phyloP scores from a whole-genome alignment of 1,140 invertebrate genomes.

The Halictus rubicundus region DNA sequence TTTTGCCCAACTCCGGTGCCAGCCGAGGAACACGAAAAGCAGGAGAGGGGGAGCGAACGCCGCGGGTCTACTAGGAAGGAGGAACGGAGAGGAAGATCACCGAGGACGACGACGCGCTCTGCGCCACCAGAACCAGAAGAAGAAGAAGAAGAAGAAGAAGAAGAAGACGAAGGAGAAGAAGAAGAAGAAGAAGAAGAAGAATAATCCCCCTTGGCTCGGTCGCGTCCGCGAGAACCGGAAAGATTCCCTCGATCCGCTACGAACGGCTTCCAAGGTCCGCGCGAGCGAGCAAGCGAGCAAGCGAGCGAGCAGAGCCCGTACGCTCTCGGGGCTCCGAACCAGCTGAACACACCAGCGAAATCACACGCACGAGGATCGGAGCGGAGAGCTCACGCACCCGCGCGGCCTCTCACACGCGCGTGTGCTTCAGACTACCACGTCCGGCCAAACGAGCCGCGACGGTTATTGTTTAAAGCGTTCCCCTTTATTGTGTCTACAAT shows the following conservation, averaged over 20 bases:
- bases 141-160: no score
- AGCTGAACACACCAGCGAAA: slow-evolving; percentile 21
- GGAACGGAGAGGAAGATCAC: slow-evolving; percentile 36
- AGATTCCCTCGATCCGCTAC: slow-evolving; percentile 80
- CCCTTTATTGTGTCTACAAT: slow-evolving; percentile 73
- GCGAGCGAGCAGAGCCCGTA: slow-evolving; percentile 55
- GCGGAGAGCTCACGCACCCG: slow-evolving; percentile 39
- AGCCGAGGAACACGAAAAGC: slow-evolving; percentile 41
- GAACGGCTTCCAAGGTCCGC: slow-evolving; percentile 76
- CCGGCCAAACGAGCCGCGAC: slow-evolving; percentile 68
- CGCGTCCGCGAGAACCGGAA: slow-evolving; percentile 78
- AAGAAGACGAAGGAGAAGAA: slow-evolving; percentile 1
- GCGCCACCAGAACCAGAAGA: no score
- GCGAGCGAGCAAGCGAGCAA: not conserved
- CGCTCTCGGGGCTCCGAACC: slow-evolving; percentile 50
- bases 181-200: slow-evolving; percentile 60
- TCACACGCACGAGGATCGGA: not conserved
- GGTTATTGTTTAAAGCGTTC: slow-evolving; percentile 73
- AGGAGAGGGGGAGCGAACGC: slow-evolving; percentile 4
- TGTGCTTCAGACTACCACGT: slow-evolving; percentile 68
- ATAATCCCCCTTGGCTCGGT: slow-evolving; percentile 68
- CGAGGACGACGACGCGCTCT: slow-evolving; percentile 34
- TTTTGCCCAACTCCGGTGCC: not conserved
- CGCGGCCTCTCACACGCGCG: slow-evolving; percentile 55
- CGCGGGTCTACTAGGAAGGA: slow-evolving; percentile 15